Percentiles rank a stretch among this genome's conserved stretches.
These are phyloP conservation scores for Neria commutata DNA, from an alignment of 2,888 invertebrate genomes.

Conservation along the genomic window DNA sequence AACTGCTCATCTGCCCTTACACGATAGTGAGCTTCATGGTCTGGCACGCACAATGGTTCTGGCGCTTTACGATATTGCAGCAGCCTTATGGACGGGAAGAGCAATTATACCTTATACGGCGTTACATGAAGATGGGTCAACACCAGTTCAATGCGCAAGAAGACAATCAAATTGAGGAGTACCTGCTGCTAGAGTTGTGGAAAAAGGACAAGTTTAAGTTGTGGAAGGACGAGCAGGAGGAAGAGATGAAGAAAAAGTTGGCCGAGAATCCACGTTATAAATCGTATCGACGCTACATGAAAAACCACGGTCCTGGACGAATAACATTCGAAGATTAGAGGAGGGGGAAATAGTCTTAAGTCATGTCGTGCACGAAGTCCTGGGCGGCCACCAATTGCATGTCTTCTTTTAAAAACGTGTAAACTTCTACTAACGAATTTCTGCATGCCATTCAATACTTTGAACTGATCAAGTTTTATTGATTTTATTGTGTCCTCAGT, in stretches of 20 bases:
- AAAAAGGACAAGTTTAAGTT: slow-evolving; percentile 75
- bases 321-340: slow-evolving; percentile 86
- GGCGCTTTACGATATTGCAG: slow-evolving; percentile 76
- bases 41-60: slow-evolving; percentile 83
- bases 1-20: slow-evolving; percentile 80
- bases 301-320: slow-evolving; percentile 85
- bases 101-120: slow-evolving; percentile 82
- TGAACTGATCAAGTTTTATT: too few relatives aligned
- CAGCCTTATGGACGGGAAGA: slow-evolving; percentile 83
- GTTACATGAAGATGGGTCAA: slow-evolving; percentile 74
- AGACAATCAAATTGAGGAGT: slow-evolving; percentile 76
- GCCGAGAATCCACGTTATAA: slow-evolving; percentile 88
- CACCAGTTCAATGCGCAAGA: slow-evolving; percentile 77
- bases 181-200: slow-evolving; percentile 80
- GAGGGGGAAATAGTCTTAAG: too few relatives aligned
- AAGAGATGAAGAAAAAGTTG: slow-evolving; percentile 81
- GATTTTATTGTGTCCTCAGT: too few relatives aligned
- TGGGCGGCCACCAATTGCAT: too few relatives aligned
- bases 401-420: too few relatives aligned
- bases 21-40: slow-evolving; percentile 71
- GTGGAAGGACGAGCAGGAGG: slow-evolving; percentile 85
- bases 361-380: too few relatives aligned
- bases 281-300: slow-evolving; percentile 87
- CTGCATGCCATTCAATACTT: too few relatives aligned
- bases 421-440: too few relatives aligned